A percentile compares a stretch with the other conserved stretches of the same genome.
phyloP scores from a whole-genome alignment of 1,140 invertebrate species.

The Macrobrachium rosenbergii region DNA sequence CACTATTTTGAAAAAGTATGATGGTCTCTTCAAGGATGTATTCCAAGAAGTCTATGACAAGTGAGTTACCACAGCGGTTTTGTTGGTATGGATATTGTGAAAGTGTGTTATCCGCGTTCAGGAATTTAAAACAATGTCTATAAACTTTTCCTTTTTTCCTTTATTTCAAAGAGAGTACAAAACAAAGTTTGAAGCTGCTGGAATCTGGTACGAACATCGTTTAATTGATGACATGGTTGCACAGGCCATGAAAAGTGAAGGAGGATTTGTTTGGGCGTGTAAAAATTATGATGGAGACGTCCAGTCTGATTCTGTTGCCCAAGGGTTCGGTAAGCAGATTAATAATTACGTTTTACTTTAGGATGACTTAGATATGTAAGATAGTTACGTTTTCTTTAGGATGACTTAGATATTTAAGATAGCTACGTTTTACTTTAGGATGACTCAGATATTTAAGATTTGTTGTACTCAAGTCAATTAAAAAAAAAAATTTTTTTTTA shows the following conservation, averaged over 20 bases:
- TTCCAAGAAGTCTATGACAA: slow-evolving; percentile 97
- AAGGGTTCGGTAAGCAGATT: slow-evolving; percentile 81
- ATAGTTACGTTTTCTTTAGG: not conserved
- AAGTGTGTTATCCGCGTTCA: not conserved
- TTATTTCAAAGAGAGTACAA: slow-evolving; percentile 76
- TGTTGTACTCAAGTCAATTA: too few relatives aligned
- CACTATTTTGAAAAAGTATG: slow-evolving; percentile 98
- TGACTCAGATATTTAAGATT: not conserved
- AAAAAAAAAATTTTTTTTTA: too few relatives aligned
- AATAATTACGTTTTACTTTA: not conserved
- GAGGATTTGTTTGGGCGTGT: slow-evolving; percentile 98
- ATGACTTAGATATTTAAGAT: not conserved
- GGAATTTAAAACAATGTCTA: not conserved
- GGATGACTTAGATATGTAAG: not conserved
- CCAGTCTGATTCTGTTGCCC: slow-evolving; percentile 97
- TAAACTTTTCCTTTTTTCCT: not conserved
- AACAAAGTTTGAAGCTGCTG: slow-evolving; percentile 80
- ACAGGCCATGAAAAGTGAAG: slow-evolving; percentile 97
- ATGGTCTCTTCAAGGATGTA: slow-evolving; percentile 99
- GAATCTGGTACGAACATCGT: slow-evolving; percentile 90
- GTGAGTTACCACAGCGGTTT: slow-evolving; percentile 67
- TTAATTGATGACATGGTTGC: slow-evolving; percentile 99
- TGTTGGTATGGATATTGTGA: not conserved
- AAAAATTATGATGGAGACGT: slow-evolving; percentile 99
- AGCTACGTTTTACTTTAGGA: not conserved